Evolutionary conservation across 2,888 invertebrate genomes (phyloP), one percentile per base, ranked within the genome.

Genomic region (Drosophila formosana): DNA sequence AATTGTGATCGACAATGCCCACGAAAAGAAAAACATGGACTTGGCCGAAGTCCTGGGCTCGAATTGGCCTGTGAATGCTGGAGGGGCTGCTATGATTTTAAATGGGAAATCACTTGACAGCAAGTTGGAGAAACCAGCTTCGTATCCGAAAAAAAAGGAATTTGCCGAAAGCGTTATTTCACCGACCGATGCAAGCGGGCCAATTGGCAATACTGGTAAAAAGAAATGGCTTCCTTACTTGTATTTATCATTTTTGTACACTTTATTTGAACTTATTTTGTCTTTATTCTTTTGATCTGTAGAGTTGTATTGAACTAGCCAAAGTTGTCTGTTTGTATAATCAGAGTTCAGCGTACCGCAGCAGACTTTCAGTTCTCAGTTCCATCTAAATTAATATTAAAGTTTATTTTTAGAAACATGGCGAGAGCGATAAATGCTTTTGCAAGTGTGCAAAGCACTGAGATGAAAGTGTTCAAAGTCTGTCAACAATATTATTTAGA

Each of bases 41-140:
- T 84, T 92, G 63, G 84, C 80, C 3, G 91, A 92, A 43, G 66
- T 92, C 43, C 77, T 92, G 25, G 92, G 91, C 8, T 65, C 75
- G 5, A 89, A 91, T 76, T 92, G 92, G 92, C 92, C 92, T 34
- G 79, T 71, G 23, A 86, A 77, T 49, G 92, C 91, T 5, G 92
- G 92, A 13, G 90, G 88, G 32, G 88, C 90, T 26, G 92, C 90
- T n/a, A 66, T 75, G 51, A 90, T 92, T 26, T 26, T 56, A n/a
- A 26, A n/a, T 2, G 8, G 46, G 7, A 80, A 77, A 28, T n/a
- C 57, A 9, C 51, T 25, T 13, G 66, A 58, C 5, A 61, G 55
- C 45, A 72, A 75, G 26, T 39, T 65, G 6, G 76, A 84, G 34
- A 53, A 66, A 43, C 23, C 32, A 9, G 9, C 13, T 7, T 0